Evolutionary conservation across 1,140 invertebrate genomes (phyloP).

Genomic region (Oedothorax gibbosus): DNA sequence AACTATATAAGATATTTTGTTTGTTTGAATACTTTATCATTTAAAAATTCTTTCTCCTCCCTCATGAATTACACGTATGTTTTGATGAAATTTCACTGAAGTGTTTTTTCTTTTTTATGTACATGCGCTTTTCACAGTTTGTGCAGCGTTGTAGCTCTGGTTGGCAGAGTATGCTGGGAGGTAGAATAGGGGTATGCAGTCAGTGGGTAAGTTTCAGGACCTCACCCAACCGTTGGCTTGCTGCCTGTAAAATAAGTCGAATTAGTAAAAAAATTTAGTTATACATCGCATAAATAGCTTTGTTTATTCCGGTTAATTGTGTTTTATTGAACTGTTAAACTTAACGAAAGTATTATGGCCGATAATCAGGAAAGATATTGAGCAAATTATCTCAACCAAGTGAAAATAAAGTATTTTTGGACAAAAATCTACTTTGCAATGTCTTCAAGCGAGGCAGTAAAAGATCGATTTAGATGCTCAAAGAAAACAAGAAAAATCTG

Average conservation of each 20-base stretch:
- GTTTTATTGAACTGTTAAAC: too few species aligned
- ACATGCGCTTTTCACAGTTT: constrained; percentile 20
- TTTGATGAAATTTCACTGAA: constrained; percentile 46
- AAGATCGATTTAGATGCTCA: too few species aligned
- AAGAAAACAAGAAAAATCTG: too few species aligned
- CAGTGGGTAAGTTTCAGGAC: constrained; percentile 42
- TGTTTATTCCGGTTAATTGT: too few species aligned
- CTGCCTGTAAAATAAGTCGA: constrained; percentile 45
- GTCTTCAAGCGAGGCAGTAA: too few species aligned
- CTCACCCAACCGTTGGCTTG: constrained; percentile 58
- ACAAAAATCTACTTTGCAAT: too few species aligned
- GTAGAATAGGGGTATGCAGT: constrained; percentile 45
- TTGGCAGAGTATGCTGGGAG: constrained; percentile 39
- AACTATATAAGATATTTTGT: constrained; percentile 50
- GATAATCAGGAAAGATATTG: too few species aligned
- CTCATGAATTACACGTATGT: constrained; percentile 54
- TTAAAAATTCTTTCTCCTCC: constrained; percentile 35
- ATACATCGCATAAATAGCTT: too few species aligned
- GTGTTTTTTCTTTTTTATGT: constrained; percentile 2
- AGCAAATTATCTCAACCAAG: too few species aligned
- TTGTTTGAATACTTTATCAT: constrained; percentile 32
- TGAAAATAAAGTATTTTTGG: too few species aligned
- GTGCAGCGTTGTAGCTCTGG: constrained; percentile 6
- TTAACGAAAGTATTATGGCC: too few species aligned
- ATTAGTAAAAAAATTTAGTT: too few species aligned